Conservation (phyloP, 2,113 vertebrate species). For the Paratilapia polleni region DNA sequence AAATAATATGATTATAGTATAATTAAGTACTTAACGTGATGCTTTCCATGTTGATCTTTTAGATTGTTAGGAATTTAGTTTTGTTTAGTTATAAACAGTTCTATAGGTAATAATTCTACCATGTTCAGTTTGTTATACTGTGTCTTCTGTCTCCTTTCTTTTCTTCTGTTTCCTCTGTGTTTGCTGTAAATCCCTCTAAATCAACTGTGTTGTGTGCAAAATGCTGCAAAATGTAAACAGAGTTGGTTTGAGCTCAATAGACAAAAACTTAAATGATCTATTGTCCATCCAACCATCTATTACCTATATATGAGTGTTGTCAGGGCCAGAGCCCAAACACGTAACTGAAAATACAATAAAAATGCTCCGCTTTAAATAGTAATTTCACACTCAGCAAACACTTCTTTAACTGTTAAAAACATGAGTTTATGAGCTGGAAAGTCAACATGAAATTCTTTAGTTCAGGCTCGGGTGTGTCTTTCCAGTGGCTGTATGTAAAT, state of each 20-base stretch:
- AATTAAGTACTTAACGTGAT: background rate
- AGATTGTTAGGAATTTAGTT: background rate
- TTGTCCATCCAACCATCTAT: background rate
- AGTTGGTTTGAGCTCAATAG: background rate
- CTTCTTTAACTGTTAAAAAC: background rate
- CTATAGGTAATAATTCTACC: background rate
- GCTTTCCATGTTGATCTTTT: background rate
- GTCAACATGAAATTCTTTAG: background rate
- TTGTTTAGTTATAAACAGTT: background rate
- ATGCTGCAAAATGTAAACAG: background rate
- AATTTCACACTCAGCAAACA: background rate
- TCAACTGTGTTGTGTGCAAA: background rate
- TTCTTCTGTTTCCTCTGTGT: background rate
- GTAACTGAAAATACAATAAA: background rate
- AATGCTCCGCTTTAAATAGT: background rate
- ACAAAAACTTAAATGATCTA: background rate
- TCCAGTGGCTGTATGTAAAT: fast-evolving
- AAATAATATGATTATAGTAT: background rate
- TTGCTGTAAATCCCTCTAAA: background rate
- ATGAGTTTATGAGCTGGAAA: background rate
- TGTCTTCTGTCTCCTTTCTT: background rate
- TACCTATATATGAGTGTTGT: background rate
- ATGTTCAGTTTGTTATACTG: background rate
- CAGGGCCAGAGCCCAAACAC: background rate
- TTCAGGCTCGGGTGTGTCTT: background rate